These are phyloP conservation scores for Myodes glareolus DNA, from an alignment of 2,113 vertebrate genomes.

Conservation along the genomic window DNA sequence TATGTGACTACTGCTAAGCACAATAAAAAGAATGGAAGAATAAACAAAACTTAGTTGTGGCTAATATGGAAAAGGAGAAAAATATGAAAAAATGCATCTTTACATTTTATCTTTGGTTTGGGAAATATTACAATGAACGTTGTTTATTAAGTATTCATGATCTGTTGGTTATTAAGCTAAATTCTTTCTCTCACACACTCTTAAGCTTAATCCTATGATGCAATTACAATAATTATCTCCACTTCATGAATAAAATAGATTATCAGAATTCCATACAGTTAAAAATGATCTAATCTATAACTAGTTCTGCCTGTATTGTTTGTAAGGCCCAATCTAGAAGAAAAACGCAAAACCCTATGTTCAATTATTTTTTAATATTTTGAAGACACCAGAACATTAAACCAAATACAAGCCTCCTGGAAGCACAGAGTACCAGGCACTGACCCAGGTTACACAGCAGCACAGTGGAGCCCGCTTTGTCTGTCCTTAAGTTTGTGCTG, in stretches of 20 bases:
- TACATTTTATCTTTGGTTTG: conserved; percentile 14
- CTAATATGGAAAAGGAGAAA: background rate
- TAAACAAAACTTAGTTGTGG: background rate
- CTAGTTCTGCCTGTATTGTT: background rate
- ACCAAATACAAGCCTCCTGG: background rate
- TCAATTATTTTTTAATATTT: conserved; percentile 3
- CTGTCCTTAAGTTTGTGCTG: background rate
- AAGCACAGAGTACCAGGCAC: background rate
- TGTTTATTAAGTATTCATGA: background rate
- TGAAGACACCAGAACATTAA: background rate
- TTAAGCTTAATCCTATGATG: background rate
- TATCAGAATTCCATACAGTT: background rate
- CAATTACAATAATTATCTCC: background rate
- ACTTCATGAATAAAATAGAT: conserved; percentile 30
- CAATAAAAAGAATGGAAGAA: conserved; percentile 39
- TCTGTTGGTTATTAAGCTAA: background rate
- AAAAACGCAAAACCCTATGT: background rate
- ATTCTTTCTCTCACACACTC: background rate
- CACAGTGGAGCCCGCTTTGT: background rate
- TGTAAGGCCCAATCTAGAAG: background rate
- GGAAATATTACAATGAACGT: background rate
- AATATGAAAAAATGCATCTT: background rate
- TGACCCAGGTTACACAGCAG: background rate
- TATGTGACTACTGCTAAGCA: background rate
- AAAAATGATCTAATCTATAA: background rate